A percentile compares a stretch with the other conserved stretches of the same genome.
These are phyloP conservation scores for Amitus sp. DNA, from an alignment of 2,888 invertebrate genomes.

Conservation along the genomic window DNA sequence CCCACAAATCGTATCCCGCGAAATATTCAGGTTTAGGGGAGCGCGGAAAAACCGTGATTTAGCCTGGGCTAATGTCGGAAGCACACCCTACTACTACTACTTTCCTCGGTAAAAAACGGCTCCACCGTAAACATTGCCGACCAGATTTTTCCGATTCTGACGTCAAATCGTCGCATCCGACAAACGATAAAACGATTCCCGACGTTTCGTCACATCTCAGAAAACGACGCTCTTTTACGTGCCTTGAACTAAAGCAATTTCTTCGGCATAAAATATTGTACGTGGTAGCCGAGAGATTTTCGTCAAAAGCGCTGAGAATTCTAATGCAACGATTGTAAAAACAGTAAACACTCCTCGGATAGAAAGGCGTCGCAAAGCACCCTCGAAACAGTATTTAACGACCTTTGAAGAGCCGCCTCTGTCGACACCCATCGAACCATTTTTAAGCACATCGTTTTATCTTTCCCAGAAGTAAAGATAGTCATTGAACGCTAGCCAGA, in stretches of 20 bases:
- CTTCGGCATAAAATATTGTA: no score
- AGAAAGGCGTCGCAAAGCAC: conserved; percentile 15
- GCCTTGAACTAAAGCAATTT: no score
- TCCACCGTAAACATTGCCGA: neutral
- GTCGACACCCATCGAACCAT: conserved; percentile 25
- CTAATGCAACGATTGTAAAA: neutral
- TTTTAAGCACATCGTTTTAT: conserved; percentile 19
- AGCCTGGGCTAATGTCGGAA: conserved; percentile 7
- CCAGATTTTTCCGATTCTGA: conserved; percentile 3
- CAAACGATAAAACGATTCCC: neutral
- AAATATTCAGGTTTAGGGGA: no score
- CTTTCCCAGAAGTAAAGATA: conserved; percentile 20
- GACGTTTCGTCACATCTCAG: no score
- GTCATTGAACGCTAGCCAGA: conserved; percentile 26
- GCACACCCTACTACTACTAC: conserved; percentile 9
- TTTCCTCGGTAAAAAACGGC: conserved; percentile 8
- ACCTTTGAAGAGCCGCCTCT: conserved; percentile 4
- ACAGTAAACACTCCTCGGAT: conserved; percentile 6
- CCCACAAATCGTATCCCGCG: neutral
- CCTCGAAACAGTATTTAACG: conserved; percentile 24
- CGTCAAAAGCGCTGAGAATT: neutral
- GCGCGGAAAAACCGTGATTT: conserved; percentile 4
- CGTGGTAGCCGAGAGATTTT: neutral
- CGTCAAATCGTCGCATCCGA: conserved; percentile 4
- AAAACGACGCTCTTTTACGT: no score